Percentiles rank a stretch among this genome's conserved stretches.
Evolutionary conservation across 2,797 vertebrate species (phyloP).

Genomic region (Somateria mollissima): DNA sequence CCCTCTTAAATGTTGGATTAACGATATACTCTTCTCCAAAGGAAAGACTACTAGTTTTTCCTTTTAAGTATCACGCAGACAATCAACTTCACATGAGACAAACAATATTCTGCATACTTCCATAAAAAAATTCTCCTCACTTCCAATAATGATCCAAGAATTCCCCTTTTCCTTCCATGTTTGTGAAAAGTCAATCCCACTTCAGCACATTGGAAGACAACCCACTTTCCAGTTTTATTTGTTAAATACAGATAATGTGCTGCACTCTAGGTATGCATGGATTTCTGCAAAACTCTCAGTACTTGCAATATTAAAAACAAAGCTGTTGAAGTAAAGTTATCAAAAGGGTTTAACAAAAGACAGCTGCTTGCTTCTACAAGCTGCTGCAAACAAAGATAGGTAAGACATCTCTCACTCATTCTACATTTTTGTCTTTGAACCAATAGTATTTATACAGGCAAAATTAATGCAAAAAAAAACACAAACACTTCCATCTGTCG

Average conservation of each 20-base stretch:
- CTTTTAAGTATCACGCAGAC: not conserved
- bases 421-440: not conserved
- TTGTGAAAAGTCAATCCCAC: not conserved
- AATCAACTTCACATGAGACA: not conserved
- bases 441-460: rapidly evolving
- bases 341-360: not conserved
- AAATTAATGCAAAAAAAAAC: not conserved
- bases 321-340: not conserved
- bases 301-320: too few relatives aligned
- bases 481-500: not conserved
- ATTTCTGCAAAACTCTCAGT: not conserved
- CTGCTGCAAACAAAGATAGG: not conserved
- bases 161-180: not conserved
- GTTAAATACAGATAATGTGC: rapidly evolving
- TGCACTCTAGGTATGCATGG: not conserved
- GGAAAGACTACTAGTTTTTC: not conserved
- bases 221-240: not conserved
- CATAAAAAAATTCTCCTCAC: not conserved
- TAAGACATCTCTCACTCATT: not conserved
- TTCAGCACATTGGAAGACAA: not conserved
- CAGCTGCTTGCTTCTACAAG: not conserved
- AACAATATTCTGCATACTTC: not conserved
- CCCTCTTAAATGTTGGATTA: not conserved
- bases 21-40: not conserved
- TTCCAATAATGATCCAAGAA: not conserved